Evolutionary conservation across 2,888 invertebrate genomes (phyloP).

Genomic region (Tipula unca): DNA sequence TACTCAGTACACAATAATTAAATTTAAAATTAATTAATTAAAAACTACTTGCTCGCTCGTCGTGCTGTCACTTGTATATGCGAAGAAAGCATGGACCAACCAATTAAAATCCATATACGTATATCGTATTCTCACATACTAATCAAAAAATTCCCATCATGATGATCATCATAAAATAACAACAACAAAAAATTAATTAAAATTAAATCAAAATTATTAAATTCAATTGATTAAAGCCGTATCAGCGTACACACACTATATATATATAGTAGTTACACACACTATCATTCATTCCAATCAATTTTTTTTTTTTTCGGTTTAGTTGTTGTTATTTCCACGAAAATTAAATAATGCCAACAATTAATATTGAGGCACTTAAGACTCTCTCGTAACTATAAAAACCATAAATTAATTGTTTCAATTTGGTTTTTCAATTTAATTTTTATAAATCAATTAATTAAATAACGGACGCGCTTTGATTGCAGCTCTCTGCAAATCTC

Average conservation of each 20-base stretch:
- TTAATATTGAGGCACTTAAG: slow-evolving; percentile 8
- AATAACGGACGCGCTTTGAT: not conserved
- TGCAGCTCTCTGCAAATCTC: not conserved
- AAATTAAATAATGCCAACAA: not conserved
- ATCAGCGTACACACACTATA: not conserved
- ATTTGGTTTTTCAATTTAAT: not conserved
- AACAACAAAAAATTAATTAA: not conserved
- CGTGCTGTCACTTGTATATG: not conserved
- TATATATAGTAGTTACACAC: not conserved
- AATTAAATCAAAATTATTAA: slow-evolving; percentile 14
- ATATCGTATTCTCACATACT: not conserved
- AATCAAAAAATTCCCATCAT: not conserved
- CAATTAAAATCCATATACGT: not conserved
- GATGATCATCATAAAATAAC: not conserved
- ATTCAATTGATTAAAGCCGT: not conserved
- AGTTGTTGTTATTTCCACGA: slow-evolving; percentile 3
- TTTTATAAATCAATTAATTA: slow-evolving; percentile 9
- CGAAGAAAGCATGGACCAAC: not conserved
- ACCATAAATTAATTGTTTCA: not conserved
- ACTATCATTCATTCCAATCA: not conserved
- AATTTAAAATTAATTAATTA: not conserved
- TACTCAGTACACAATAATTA: not conserved
- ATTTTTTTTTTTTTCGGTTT: not conserved
- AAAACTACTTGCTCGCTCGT: not conserved
- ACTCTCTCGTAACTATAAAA: not conserved